Conservation (phyloP, 2,113 vertebrate genomes). For the Petrocephalus zakoni region DNA sequence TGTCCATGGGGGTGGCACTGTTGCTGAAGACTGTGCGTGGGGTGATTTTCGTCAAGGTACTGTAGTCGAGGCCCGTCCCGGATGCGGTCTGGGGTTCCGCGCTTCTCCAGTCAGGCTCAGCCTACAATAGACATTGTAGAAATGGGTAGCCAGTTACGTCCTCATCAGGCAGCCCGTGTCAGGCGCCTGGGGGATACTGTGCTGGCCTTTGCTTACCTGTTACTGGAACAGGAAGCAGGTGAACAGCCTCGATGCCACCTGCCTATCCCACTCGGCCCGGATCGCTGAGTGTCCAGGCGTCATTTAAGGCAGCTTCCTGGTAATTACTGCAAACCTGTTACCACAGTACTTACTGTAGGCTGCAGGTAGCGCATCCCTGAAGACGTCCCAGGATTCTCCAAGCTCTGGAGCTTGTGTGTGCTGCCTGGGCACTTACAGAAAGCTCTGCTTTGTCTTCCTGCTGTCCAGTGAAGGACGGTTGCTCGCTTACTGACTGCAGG, state of each 20-base stretch:
- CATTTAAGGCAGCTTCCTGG: neutral
- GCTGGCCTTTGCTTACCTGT: neutral
- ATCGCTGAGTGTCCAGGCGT: neutral
- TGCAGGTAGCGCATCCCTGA: neutral
- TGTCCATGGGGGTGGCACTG: slow-evolving; percentile 61
- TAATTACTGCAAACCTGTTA: neutral
- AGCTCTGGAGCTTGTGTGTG: neutral
- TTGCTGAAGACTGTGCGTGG: slow-evolving; percentile 65
- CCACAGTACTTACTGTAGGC: neutral
- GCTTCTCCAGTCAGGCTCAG: neutral
- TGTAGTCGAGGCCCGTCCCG: neutral
- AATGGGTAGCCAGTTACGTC: neutral
- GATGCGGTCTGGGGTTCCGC: neutral
- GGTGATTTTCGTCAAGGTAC: slow-evolving; percentile 71
- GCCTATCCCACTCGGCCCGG: neutral
- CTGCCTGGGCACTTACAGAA: neutral
- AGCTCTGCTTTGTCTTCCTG: neutral
- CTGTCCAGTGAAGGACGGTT: neutral
- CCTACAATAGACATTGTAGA: neutral
- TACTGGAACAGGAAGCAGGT: neutral
- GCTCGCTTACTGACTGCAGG: neutral
- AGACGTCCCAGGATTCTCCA: neutral
- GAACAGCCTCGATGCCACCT: neutral
- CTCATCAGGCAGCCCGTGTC: neutral
- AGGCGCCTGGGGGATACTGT: neutral